These are phyloP conservation scores for Pseudochromis fuscus DNA, from an alignment of 2,797 vertebrate genomes.

Conservation along the genomic window DNA sequence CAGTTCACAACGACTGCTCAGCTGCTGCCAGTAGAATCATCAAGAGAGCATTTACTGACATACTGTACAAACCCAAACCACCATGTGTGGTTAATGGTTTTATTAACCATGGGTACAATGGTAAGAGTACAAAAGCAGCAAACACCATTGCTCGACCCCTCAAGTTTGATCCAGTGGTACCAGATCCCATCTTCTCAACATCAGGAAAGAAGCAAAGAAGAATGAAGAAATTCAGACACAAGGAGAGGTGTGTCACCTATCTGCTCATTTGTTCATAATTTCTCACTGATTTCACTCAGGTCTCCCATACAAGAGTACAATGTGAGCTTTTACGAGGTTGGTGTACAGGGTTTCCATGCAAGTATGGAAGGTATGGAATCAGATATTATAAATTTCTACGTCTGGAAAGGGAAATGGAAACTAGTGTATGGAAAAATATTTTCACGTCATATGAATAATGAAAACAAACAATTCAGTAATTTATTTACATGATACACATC, in stretches of 20 bases:
- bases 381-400: no score
- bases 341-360: no score
- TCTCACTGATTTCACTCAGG: not conserved
- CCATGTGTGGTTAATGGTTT: slow-evolving; percentile 35
- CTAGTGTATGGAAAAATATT: no score
- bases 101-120: slow-evolving; percentile 24
- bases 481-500: no score
- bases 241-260: slow-evolving; percentile 40
- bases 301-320: not conserved
- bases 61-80: slow-evolving; percentile 9
- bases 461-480: no score
- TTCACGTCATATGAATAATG: no score
- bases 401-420: no score
- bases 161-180: slow-evolving; percentile 12
- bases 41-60: not conserved
- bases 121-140: slow-evolving; percentile 1
- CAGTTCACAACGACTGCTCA: not conserved
- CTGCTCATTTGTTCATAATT: not conserved
- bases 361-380: no score
- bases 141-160: not conserved
- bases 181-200: not conserved
- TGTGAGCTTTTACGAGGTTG: no score
- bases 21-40: slow-evolving; percentile 18
- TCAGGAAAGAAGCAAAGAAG: slow-evolving; percentile 21
- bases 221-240: slow-evolving; percentile 13